A percentile compares a stretch with the other conserved stretches of the same genome.
Evolutionary conservation across 1,140 invertebrate genomes (phyloP).

Genomic region (Penaeus indicus): DNA sequence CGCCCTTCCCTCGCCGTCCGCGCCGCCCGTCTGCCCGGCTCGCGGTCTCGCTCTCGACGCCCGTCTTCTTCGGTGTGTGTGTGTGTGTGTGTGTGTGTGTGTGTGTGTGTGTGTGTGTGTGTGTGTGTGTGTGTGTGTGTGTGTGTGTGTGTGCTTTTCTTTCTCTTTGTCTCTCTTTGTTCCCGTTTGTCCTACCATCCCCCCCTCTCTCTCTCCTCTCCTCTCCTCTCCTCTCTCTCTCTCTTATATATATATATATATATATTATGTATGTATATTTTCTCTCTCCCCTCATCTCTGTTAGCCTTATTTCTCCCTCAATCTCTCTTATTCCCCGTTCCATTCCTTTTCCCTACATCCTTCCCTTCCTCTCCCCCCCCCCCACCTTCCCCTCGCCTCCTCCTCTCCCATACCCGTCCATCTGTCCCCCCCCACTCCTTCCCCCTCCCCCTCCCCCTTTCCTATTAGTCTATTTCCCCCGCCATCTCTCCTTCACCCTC

Average conservation of each 20-base stretch:
- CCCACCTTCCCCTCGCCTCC: neutral
- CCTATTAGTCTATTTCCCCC: neutral
- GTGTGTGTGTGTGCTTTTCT: no score
- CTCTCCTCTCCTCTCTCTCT: neutral
- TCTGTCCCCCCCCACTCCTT: neutral
- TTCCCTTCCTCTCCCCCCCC: neutral
- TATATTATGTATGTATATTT: no score
- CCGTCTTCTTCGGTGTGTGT: no score
- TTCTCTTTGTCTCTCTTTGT: neutral
- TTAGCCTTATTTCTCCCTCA: neutral
- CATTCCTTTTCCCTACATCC: neutral
- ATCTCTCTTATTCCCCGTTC: neutral
- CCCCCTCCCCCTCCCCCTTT: neutral
- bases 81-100: no score
- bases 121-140: no score
- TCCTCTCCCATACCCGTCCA: neutral
- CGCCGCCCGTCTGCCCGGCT: no score
- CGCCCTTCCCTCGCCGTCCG: no score
- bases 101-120: no score
- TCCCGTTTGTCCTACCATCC: neutral
- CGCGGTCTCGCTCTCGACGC: no score
- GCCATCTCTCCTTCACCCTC: neutral
- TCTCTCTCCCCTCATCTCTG: neutral
- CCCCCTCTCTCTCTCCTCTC: neutral
- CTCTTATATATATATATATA: neutral